phyloP scores from a whole-genome alignment of 2,113 vertebrate species.

The Lucifuga dentata region DNA sequence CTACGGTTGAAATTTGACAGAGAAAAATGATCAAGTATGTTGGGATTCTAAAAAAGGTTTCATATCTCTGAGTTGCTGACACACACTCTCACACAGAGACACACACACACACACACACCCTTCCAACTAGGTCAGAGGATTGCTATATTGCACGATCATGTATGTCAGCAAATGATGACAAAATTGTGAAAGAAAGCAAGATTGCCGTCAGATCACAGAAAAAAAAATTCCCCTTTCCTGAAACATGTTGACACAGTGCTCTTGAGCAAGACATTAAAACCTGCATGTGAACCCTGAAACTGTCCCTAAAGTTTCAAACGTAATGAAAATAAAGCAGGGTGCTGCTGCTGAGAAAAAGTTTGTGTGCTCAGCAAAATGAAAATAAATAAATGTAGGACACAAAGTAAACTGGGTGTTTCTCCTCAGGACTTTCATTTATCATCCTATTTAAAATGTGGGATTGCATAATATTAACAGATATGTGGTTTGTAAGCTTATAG shows the following conservation, averaged over 20 bases:
- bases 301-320: background rate
- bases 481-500: background rate
- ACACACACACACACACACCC: too few relatives aligned
- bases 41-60: too few relatives aligned
- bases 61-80: too few relatives aligned
- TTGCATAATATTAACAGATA: slow-evolving; percentile 5
- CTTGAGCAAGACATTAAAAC: slow-evolving; percentile 8
- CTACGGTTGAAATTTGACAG: too few relatives aligned
- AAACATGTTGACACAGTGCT: background rate
- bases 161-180: too few relatives aligned
- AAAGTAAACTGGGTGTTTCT: background rate
- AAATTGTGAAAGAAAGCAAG: too few relatives aligned
- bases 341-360: background rate
- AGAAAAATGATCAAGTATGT: too few relatives aligned
- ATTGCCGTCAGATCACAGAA: too few relatives aligned
- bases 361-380: background rate
- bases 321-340: background rate
- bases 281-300: too few relatives aligned
- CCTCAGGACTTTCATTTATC: background rate
- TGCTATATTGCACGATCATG: too few relatives aligned
- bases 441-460: background rate
- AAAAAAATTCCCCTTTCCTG: background rate
- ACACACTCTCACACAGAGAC: too few relatives aligned
- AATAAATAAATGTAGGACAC: background rate
- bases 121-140: too few relatives aligned